phyloP scores from a whole-genome alignment of 2,797 vertebrate species.

The Glyptemys insculpta region DNA sequence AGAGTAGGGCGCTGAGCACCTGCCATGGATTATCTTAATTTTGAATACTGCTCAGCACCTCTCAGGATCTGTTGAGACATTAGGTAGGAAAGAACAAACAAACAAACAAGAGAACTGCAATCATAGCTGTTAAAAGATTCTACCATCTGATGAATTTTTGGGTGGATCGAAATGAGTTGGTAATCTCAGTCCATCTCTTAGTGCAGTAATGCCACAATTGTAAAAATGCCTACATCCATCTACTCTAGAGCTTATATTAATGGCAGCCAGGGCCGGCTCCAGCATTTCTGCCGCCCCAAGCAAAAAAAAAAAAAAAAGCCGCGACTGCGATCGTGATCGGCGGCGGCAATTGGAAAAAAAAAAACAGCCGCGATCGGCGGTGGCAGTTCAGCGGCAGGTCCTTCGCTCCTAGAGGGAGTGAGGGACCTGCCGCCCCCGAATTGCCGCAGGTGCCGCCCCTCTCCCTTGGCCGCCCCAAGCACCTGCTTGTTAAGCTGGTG shows the following conservation, averaged over 20 bases:
- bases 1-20: background rate
- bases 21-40: background rate
- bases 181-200: accelerated
- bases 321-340: too few relatives aligned
- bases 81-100: background rate
- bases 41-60: background rate
- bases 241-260: background rate
- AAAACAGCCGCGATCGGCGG: too few relatives aligned
- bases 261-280: background rate
- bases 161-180: background rate
- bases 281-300: too few relatives aligned
- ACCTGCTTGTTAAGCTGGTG: too few relatives aligned
- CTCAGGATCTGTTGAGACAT: background rate
- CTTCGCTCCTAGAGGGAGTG: too few relatives aligned
- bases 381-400: too few relatives aligned
- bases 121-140: background rate
- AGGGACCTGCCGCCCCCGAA: too few relatives aligned
- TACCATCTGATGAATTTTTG: background rate
- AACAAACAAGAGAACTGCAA: accelerated
- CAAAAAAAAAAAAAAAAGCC: too few relatives aligned
- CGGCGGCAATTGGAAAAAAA: too few relatives aligned
- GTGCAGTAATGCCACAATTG: background rate
- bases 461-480: too few relatives aligned
- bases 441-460: too few relatives aligned
- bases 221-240: background rate